Base-by-base conservation (phyloP, 2,797 vertebrate species). In the Sorex maritimensis region DNA sequence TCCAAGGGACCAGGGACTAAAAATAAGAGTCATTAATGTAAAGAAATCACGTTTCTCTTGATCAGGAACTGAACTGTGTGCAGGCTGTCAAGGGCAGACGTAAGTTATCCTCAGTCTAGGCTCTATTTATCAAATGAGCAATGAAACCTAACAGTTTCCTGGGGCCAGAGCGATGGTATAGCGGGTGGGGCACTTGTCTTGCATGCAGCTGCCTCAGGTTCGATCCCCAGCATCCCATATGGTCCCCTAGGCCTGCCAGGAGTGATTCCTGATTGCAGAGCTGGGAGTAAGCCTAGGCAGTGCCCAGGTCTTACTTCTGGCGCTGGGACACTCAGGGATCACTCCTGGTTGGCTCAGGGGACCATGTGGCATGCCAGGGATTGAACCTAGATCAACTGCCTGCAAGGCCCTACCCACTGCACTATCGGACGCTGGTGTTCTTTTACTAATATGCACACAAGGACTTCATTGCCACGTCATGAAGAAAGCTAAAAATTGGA, bases 21-120 rank as follows among this genome's bases (percentile, higher is more conserved):
- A 71, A 83, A 80, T 85, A 91, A 83, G 86, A 88, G 89, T 28
- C 52, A 71, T 28, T 81, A 79, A 88, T 78, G 77, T 83, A 88
- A 90, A 90, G 94, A 58, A 95, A 94, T 84, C 88, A 26, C 30
- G 46, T 86, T 52, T 52, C 10, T 52, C 85, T 82, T 17, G 6
- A 44, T 77, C n/a, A 38, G 86, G 63, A 92, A 10, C 28, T 3
- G 5, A 11, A 17, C 74, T 78, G 82, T 63, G 30, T 0, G 24
- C 28, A 49, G 21, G 80, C 85, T 84, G 26, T 61, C 28, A 67
- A 85, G 68, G 71, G 78, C 30, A 34, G 6, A 67, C 55, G 49
- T 17, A 44, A 78, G 61, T 52, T n/a, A 0, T 28, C 26, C 41
- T 78, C 77, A 82, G 26, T 44, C 69, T n/a, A 46, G 83, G 26